A percentile compares a stretch with the other conserved stretches of the same genome.
Conservation (phyloP, 2,113 vertebrate species). For the Psammodynastes pulverulentus region DNA sequence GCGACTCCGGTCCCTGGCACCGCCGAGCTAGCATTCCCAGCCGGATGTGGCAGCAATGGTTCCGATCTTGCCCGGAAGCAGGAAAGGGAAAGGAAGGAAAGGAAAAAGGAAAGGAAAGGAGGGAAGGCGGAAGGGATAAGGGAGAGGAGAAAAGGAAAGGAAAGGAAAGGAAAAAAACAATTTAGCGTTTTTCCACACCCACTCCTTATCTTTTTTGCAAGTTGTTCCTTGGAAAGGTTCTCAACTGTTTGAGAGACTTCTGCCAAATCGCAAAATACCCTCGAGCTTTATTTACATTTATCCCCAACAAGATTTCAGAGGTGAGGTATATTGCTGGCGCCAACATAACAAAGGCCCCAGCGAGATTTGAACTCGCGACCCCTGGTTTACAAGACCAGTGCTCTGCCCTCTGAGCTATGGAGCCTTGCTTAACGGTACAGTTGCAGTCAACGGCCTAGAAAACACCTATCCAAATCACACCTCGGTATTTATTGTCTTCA, state of each 20-base stretch:
- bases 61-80: neutral
- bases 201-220: too few relatives aligned
- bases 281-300: too few relatives aligned
- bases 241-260: too few relatives aligned
- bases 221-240: neutral
- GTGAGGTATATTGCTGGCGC: too few relatives aligned
- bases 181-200: too few relatives aligned
- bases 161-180: too few relatives aligned
- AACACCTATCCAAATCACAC: neutral
- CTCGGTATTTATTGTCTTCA: neutral
- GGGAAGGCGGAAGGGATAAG: too few relatives aligned
- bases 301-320: neutral
- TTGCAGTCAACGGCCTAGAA: neutral
- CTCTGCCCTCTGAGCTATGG: conserved; percentile 82
- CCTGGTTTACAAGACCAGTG: conserved; percentile 81
- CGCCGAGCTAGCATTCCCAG: too few relatives aligned
- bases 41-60: neutral
- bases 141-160: too few relatives aligned
- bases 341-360: conserved; percentile 64
- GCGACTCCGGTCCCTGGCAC: neutral
- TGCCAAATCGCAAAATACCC: neutral
- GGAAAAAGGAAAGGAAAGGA: too few relatives aligned
- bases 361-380: conserved; percentile 79
- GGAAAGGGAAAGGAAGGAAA: too few relatives aligned
- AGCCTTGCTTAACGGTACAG: neutral